Conservation (phyloP, 2,797 vertebrate genomes). For the Meda fulgida region DNA sequence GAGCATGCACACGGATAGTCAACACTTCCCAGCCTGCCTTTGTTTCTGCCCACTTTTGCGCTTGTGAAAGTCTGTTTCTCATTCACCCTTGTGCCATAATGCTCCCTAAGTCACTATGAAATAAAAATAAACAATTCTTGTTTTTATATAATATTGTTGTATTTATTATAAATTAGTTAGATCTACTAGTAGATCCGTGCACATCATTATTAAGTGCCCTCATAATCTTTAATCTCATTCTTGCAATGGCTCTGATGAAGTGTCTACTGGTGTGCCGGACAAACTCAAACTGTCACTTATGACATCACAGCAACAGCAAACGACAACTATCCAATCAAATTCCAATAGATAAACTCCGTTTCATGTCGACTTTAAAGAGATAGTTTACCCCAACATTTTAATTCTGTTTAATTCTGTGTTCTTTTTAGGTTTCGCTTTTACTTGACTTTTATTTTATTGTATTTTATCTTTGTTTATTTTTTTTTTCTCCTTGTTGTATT, state of each 20-base stretch:
- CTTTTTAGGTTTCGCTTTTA: too few relatives aligned
- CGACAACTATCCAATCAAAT: background rate
- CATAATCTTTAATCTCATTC: background rate
- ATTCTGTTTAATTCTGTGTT: too few relatives aligned
- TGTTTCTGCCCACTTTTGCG: conserved; percentile 7
- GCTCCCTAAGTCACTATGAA: too few relatives aligned
- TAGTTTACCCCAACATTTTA: too few relatives aligned
- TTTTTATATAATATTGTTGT: too few relatives aligned
- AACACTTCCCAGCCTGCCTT: conserved; percentile 19
- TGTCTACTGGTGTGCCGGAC: background rate
- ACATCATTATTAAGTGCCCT: too few relatives aligned
- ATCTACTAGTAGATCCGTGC: too few relatives aligned
- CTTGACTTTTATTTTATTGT: too few relatives aligned
- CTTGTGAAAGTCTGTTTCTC: conserved; percentile 9
- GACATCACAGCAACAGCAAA: background rate
- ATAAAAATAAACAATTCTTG: too few relatives aligned
- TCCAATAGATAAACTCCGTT: background rate
- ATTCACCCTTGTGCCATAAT: background rate
- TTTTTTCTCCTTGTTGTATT: too few relatives aligned
- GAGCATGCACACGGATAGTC: conserved; percentile 42
- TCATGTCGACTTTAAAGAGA: background rate
- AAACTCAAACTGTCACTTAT: background rate
- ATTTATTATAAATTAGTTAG: background rate
- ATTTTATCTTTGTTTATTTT: too few relatives aligned
- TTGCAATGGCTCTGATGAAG: background rate